Conservation (phyloP, 2,113 vertebrate species). For the Oryzias woworae region DNA sequence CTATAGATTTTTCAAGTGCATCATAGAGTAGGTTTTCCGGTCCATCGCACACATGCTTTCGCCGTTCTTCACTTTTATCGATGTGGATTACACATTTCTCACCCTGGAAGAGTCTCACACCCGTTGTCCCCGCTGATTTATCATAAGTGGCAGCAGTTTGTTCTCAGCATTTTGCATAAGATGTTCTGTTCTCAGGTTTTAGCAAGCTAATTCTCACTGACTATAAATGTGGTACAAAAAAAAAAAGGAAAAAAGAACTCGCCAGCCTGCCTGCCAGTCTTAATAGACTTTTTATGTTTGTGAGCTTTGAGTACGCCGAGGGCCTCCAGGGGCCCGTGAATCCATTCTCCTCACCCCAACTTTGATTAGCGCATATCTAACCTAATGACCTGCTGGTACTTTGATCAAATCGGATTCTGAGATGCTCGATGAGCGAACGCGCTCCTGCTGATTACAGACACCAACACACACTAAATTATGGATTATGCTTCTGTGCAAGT, state of each 20-base stretch:
- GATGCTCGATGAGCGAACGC: conserved; percentile 18
- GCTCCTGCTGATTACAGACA: conserved; percentile 30
- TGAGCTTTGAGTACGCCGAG: conserved; percentile 25
- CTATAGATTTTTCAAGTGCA: background rate
- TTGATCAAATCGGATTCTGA: conserved; percentile 47
- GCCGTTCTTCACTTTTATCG: conserved; percentile 17
- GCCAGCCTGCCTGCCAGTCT: conserved; percentile 2
- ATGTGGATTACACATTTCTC: conserved; percentile 10
- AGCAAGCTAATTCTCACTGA: conserved; percentile 3
- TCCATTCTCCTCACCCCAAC: conserved; percentile 25
- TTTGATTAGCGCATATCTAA: conserved; percentile 53
- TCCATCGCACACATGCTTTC: conserved; percentile 1
- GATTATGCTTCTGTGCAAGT: conserved; percentile 30
- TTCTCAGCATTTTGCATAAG: conserved; percentile 16
- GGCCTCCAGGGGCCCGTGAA: conserved; percentile 5
- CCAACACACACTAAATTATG: conserved; percentile 62
- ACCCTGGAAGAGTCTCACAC: background rate
- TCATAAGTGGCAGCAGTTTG: conserved; percentile 13
- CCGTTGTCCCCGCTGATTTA: background rate
- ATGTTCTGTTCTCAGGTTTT: conserved; percentile 11
- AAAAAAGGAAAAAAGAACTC: conserved; percentile 10
- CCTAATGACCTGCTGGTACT: conserved; percentile 50
- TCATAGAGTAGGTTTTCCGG: background rate
- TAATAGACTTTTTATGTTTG: background rate
- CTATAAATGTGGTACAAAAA: conserved; percentile 9